Evolutionary conservation across 2,888 invertebrate genomes (phyloP).

Genomic region (Listrodromus nycthemerus): DNA sequence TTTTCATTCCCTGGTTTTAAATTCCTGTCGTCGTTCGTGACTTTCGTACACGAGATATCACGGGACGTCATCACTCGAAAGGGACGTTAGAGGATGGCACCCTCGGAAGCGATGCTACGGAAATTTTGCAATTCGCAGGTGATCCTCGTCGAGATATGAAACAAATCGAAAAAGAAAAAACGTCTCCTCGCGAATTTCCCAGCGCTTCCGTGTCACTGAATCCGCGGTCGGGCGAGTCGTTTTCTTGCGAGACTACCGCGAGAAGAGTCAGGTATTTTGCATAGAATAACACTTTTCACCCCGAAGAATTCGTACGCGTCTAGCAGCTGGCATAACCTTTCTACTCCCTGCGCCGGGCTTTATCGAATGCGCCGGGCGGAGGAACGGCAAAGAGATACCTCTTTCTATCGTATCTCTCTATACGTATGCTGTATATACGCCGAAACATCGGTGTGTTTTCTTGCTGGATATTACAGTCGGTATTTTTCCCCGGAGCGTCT

Average conservation of each 20-base stretch:
- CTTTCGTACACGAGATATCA: background rate
- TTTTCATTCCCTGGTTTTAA: too few relatives aligned
- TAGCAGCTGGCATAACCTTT: slow-evolving; percentile 14
- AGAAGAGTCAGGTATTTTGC: slow-evolving; percentile 56
- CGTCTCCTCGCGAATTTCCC: background rate
- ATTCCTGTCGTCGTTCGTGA: background rate
- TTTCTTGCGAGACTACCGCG: slow-evolving; percentile 14
- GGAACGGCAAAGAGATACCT: slow-evolving; percentile 34
- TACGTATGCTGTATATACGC: background rate
- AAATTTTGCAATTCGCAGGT: slow-evolving; percentile 18
- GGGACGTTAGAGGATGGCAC: background rate
- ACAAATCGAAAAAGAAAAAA: slow-evolving; percentile 8
- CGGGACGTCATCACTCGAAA: background rate
- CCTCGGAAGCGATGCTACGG: background rate
- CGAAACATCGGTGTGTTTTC: slow-evolving; percentile 15
- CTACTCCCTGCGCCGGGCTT: slow-evolving; percentile 31
- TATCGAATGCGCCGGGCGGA: slow-evolving; percentile 26
- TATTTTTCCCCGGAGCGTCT: slow-evolving; percentile 17
- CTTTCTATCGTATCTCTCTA: background rate
- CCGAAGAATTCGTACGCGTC: slow-evolving; percentile 31
- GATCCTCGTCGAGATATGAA: slow-evolving; percentile 3
- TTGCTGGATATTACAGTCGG: slow-evolving; percentile 33
- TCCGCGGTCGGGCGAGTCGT: background rate
- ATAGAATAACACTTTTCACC: slow-evolving; percentile 63
- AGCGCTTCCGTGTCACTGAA: slow-evolving; percentile 18